phyloP scores from a whole-genome alignment of 2,113 vertebrate species.

The Cyanoliseus patagonus region DNA sequence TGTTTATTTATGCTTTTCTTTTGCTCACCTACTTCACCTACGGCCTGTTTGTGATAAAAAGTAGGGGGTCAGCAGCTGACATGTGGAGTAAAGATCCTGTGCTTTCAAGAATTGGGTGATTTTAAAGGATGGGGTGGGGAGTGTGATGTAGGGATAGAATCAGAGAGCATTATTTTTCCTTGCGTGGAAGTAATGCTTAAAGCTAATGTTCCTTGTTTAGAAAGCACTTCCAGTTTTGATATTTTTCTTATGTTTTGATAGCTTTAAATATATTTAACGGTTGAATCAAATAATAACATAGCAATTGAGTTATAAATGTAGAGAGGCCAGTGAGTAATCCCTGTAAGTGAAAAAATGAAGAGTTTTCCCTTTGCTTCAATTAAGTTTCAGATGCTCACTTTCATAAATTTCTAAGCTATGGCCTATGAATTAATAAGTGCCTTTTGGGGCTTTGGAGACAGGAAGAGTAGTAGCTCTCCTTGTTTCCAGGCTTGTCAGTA shows the following conservation, averaged over 20 bases:
- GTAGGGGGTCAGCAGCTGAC: not conserved
- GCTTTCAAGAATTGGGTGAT: not conserved
- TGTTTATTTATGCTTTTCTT: not conserved
- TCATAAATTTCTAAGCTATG: not conserved
- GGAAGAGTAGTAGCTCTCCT: not conserved
- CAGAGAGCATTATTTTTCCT: not conserved
- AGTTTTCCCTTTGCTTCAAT: not conserved
- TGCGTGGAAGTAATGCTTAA: not conserved
- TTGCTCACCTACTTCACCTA: not conserved
- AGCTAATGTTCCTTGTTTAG: not conserved
- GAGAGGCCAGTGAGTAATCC: not conserved
- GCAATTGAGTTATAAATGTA: not conserved
- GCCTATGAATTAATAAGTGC: conserved; percentile 13
- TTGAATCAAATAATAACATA: not conserved
- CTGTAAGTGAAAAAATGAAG: not conserved
- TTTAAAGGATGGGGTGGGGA: not conserved
- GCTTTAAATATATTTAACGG: not conserved
- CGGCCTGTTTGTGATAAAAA: not conserved
- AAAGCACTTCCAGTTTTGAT: not conserved
- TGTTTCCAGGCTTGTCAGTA: not conserved
- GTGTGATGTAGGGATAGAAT: not conserved
- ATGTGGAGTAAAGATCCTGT: not conserved
- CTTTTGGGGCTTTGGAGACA: not conserved
- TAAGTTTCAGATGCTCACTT: not conserved
- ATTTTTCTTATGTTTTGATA: not conserved